Base-by-base conservation (phyloP, 2,888 invertebrate species). In the Sarcophaga subvicina region DNA sequence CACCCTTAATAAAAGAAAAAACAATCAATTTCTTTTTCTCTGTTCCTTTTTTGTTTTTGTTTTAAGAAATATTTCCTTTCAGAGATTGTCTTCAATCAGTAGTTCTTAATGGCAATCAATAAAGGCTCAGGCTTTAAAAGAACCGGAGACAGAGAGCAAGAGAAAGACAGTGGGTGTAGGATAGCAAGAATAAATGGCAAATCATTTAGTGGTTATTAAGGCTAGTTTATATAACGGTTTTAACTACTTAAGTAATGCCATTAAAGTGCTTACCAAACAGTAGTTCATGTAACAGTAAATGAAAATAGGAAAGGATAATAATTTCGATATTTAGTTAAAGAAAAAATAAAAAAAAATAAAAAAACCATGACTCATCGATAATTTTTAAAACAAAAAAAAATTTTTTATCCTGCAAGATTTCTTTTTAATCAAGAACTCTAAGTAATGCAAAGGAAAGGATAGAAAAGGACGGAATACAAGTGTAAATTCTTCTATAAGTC, bases 31-130 rank as follows among this genome's bases (percentile, higher is more conserved):
- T 20, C 62, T 25, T 60, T 60, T 45, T 20, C 20, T 62, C 3
- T 17, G 2, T 63, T 73, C 45, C 64, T 59, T 78, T 12, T 25
- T 6, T 22, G 12, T 77, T 47, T 25, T 12, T 37, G 72, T 25
- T 37, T 22, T 47, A n/a, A 49, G 27, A 64, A 14, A 17, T 47
- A 47, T 70, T 78, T 27, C 4, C 22, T 67, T 54, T 12, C 37
- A 64, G 20, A 59, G 64, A 70, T 71, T 76, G 82, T 71, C 71
- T 27, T 71, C 71, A 83, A 83, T 83, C 70, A 69, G 59, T 59
- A 22, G 25, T 14, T 27, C 66, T n/a, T 45, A 66, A 60, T 47
- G 25, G 49, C 20, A 62, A 62, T 27, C 66, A 70, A 70, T 70
- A 54, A 54, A 5, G 17, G 54, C 54, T 14, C 14, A 54, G 54